phyloP scores from a whole-genome alignment of 2,888 invertebrate species.

The Nomada hirtipes region DNA sequence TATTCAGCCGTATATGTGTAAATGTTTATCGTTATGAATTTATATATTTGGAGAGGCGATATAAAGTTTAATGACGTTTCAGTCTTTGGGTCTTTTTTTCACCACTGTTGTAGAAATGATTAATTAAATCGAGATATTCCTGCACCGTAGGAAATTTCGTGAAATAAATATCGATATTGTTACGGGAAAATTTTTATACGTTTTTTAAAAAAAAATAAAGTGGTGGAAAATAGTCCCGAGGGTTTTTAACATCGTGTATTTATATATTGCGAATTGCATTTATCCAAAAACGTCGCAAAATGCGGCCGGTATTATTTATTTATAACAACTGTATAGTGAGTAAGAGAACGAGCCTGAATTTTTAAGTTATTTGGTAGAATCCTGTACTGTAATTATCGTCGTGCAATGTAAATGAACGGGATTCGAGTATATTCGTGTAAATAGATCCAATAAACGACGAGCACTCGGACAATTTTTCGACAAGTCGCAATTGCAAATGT shows the following conservation, averaged over 20 bases:
- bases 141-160: neutral
- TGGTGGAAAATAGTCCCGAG: constrained; percentile 28
- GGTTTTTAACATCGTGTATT: constrained; percentile 51
- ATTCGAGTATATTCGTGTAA: constrained; percentile 54
- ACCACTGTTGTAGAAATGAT: neutral
- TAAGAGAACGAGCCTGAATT: constrained; percentile 41
- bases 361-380: constrained; percentile 66
- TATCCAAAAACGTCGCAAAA: constrained; percentile 22
- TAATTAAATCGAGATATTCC: neutral
- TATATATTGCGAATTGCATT: constrained; percentile 53
- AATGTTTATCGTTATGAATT: constrained; percentile 45
- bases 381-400: constrained; percentile 51
- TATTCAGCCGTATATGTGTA: constrained; percentile 55
- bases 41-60: constrained; percentile 3
- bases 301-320: constrained; percentile 71
- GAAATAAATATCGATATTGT: neutral
- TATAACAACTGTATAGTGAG: constrained; percentile 64
- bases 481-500: constrained; percentile 14
- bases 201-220: neutral
- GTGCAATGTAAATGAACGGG: constrained; percentile 55
- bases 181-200: constrained; percentile 2
- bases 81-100: constrained; percentile 31
- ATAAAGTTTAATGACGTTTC: constrained; percentile 16
- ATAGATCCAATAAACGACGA: constrained; percentile 43
- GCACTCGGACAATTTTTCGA: constrained; percentile 33